Percentiles rank a stretch among this genome's conserved stretches.
These are phyloP conservation scores for Pelusios castaneus DNA, from an alignment of 2,113 vertebrate genomes.

Conservation along the genomic window DNA sequence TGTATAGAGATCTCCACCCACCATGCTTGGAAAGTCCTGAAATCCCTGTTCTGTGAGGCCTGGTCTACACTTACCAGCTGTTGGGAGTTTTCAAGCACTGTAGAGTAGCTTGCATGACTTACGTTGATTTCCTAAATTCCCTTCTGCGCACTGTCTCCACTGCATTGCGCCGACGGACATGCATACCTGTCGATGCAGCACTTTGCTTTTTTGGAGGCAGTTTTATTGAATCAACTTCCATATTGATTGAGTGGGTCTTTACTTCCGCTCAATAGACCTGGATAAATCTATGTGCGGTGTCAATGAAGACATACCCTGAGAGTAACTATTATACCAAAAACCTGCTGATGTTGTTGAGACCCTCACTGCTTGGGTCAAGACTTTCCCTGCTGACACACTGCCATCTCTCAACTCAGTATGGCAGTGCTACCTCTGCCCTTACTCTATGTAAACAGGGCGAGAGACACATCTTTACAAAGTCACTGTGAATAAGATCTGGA, in stretches of 20 bases:
- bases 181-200: no score
- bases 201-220: no score
- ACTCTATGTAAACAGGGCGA: background rate
- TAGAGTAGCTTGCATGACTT: no score
- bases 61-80: no score
- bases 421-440: background rate
- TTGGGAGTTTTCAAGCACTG: no score
- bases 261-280: no score
- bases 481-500: background rate
- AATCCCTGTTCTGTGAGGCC: background rate
- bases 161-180: no score
- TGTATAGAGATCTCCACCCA: background rate
- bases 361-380: background rate
- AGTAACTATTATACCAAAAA: background rate
- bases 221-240: no score
- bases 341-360: background rate
- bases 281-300: no score
- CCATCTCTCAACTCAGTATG: background rate
- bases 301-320: background rate
- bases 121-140: no score
- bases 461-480: background rate
- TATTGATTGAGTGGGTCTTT: no score
- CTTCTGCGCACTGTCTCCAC: no score
- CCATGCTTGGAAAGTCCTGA: background rate
- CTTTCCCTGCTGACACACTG: background rate